Evolutionary conservation across 2,113 vertebrate species (phyloP).

Genomic region (western clawed frog (Xenopus tropicalis)): DNA sequence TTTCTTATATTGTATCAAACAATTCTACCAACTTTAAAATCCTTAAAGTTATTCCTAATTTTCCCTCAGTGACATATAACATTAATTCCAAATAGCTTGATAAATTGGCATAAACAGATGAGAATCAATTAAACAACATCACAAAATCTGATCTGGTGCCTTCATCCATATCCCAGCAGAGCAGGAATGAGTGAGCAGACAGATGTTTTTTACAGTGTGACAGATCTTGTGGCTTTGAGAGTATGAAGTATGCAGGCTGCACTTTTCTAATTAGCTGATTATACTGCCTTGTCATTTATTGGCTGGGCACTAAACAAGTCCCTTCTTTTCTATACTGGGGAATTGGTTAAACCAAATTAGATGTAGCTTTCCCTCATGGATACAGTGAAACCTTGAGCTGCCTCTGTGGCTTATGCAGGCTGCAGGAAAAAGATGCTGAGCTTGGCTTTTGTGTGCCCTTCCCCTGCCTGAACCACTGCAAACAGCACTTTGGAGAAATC

Average conservation of each 20-base stretch:
- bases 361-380: neutral
- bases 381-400: conserved; percentile 25
- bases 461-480: conserved; percentile 22
- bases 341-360: neutral
- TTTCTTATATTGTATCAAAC: too few species aligned
- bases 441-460: conserved; percentile 29
- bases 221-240: conserved; percentile 16
- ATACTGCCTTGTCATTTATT: conserved; percentile 10
- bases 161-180: conserved; percentile 11
- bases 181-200: conserved; percentile 9
- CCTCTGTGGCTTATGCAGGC: conserved; percentile 14
- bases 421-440: conserved; percentile 31
- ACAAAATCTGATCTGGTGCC: neutral
- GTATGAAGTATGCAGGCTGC: conserved; percentile 8
- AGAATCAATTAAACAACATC: conserved; percentile 5
- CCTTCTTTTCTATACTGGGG: neutral
- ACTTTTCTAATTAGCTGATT: conserved; percentile 25
- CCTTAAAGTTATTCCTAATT: too few species aligned
- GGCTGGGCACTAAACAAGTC: conserved; percentile 1
- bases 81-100: neutral
- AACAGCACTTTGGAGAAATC: conserved; percentile 35
- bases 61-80: too few species aligned
- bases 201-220: conserved; percentile 13
- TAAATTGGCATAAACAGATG: conserved; percentile 22
- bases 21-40: too few species aligned